phyloP scores from a whole-genome alignment of 2,113 vertebrate genomes.

The Eulemur rufifrons region DNA sequence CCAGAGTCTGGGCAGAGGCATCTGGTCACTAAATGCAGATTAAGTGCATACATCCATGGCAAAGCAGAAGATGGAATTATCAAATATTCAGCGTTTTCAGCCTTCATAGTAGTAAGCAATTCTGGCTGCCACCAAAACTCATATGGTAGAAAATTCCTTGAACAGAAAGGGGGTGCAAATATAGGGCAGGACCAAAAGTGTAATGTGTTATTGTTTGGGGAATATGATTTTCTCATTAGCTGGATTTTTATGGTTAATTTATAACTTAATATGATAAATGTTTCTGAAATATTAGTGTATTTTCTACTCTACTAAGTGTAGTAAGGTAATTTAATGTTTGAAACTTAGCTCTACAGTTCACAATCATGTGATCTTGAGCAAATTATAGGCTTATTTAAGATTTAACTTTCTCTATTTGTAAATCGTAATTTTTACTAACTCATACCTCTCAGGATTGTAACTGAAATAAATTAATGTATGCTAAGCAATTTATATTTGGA shows the following conservation, averaged over 20 bases:
- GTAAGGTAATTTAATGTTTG: background rate
- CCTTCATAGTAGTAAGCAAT: background rate
- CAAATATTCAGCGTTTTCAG: background rate
- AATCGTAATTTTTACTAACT: slow-evolving; percentile 1
- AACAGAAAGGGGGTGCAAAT: background rate
- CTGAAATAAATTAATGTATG: background rate
- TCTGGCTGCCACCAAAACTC: background rate
- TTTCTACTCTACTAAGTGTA: background rate
- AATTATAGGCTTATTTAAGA: background rate
- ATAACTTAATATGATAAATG: background rate
- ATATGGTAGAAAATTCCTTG: background rate
- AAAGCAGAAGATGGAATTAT: background rate
- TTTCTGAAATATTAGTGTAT: slow-evolving; percentile 35
- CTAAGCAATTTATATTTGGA: background rate
- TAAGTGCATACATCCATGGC: background rate
- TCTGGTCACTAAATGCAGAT: background rate
- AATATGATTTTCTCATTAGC: slow-evolving; percentile 6
- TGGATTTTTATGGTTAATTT: background rate
- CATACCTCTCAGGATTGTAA: background rate
- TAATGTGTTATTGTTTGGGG: background rate
- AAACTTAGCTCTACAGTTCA: background rate
- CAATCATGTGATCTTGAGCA: background rate
- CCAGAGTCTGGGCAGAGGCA: background rate
- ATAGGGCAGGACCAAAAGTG: background rate
- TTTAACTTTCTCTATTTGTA: background rate